Base-by-base conservation (phyloP, 2,888 invertebrate species). In the Gibbula magus region DNA sequence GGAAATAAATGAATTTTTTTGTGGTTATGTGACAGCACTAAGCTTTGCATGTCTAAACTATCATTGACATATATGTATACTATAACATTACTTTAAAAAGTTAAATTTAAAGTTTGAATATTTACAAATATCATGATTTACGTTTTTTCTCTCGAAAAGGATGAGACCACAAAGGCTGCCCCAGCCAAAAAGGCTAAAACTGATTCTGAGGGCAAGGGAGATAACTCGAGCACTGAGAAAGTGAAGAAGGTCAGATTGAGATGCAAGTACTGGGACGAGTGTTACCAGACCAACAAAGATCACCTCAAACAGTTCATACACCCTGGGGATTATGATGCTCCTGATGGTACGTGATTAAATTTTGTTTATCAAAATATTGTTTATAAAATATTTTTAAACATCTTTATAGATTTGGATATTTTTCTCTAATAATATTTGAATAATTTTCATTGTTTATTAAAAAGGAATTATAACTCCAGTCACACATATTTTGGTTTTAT, bases 271-370 rank as follows among this genome's bases (percentile, higher is more conserved):
- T 95, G 95, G 82, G 92, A 92, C 16, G 93, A 92, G 80, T 96
- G 96, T 89, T 93, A 20, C 91, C 95, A 96, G 86, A 94, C 94
- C 88, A 96, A 95, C 91, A 93, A 94, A 0, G 91, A 92, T 5
- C 96, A 96, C 90, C 94, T 93, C 84, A 88, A 90, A 20, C 93
- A 94, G 86, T 95, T 94, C 91, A 94, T 95, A 83, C 96, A 96
- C 93, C 95, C 95, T 0, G 92, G 93, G 0, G 95, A 96, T 91
- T 95, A 96, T n/a, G 85, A 84, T 75, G 84, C 82, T 22, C 81
- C 78, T 75, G 80, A 80, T 32, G 75, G 74, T 74, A 74, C 20
- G 54, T 16, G 53, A 16, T 16, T 5, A 25, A 8, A 10, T 61
- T 61, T 56, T 20, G 56, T 20, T 13, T 1, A 22, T 10, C 20